phyloP scores from a whole-genome alignment of 1,140 invertebrate genomes.

The Whitmania pigra region DNA sequence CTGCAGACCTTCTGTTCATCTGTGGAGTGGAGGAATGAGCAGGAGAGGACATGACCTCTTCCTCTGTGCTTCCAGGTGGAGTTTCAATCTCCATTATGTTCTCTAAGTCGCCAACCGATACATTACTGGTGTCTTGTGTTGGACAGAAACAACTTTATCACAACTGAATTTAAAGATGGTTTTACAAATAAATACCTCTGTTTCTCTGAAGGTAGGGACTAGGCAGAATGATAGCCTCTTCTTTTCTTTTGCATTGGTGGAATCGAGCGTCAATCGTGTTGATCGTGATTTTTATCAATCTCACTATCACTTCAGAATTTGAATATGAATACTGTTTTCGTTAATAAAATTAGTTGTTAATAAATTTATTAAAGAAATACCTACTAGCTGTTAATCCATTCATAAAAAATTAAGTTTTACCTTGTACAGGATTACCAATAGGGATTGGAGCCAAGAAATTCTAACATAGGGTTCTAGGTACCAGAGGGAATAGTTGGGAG shows the following conservation, averaged over 20 bases:
- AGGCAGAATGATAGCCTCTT: constrained; percentile 44
- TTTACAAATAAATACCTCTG: constrained; percentile 49
- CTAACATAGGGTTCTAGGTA: constrained; percentile 68
- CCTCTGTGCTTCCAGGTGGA: constrained; percentile 37
- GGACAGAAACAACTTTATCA: not conserved
- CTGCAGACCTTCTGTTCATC: constrained; percentile 17
- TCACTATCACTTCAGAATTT: not conserved
- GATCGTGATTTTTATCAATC: constrained; percentile 67
- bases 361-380: not conserved
- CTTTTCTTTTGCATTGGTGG: constrained; percentile 47
- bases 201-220: constrained; percentile 54
- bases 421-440: constrained; percentile 92
- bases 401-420: constrained; percentile 44
- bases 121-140: constrained; percentile 38
- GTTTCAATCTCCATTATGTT: constrained; percentile 42
- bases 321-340: constrained; percentile 57
- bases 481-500: constrained; percentile 70
- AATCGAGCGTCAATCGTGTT: constrained; percentile 82
- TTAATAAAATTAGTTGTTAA: constrained; percentile 29
- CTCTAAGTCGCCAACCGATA: constrained; percentile 41
- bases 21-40: constrained; percentile 28
- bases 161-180: too few species aligned
- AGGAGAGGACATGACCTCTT: constrained; percentile 21
- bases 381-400: not conserved
- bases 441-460: constrained; percentile 76